These are phyloP conservation scores for Sternotherus odoratus DNA, from an alignment of 2,797 vertebrate genomes.

Conservation along the genomic window DNA sequence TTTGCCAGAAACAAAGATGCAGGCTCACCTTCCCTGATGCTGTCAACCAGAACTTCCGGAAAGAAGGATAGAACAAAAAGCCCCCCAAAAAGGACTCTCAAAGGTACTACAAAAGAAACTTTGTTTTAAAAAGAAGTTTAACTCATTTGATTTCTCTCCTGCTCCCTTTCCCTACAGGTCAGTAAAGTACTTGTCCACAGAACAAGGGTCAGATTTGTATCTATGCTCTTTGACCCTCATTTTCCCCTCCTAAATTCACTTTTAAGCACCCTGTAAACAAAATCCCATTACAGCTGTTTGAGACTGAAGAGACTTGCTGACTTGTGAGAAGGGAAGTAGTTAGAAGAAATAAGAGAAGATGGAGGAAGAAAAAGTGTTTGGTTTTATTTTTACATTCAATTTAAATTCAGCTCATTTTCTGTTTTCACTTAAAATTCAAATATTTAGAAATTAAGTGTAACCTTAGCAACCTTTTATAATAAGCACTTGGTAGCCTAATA, in stretches of 20 bases:
- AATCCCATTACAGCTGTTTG: background rate
- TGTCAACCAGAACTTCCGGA: background rate
- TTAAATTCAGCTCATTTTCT: background rate
- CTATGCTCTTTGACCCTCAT: background rate
- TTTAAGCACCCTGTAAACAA: slow-evolving; percentile 26
- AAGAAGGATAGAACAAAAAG: background rate
- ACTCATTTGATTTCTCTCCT: background rate
- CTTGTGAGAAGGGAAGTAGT: slow-evolving; percentile 32
- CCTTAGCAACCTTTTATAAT: background rate
- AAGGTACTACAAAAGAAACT: background rate
- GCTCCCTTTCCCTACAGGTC: background rate
- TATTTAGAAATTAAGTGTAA: background rate
- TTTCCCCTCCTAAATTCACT: background rate
- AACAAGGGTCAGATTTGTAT: background rate
- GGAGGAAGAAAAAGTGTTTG: background rate
- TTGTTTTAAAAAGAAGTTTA: background rate
- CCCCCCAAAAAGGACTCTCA: background rate
- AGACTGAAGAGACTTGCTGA: slow-evolving; percentile 32
- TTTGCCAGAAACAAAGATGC: background rate
- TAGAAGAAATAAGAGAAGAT: slow-evolving; percentile 30
- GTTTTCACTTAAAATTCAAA: background rate
- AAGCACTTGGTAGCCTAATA: background rate
- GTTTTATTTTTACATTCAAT: background rate
- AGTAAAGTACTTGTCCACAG: background rate
- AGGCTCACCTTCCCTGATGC: background rate